These are phyloP conservation scores for Venustaconcha ellipsiformis DNA, from an alignment of 1,140 invertebrate genomes.

Conservation along the genomic window DNA sequence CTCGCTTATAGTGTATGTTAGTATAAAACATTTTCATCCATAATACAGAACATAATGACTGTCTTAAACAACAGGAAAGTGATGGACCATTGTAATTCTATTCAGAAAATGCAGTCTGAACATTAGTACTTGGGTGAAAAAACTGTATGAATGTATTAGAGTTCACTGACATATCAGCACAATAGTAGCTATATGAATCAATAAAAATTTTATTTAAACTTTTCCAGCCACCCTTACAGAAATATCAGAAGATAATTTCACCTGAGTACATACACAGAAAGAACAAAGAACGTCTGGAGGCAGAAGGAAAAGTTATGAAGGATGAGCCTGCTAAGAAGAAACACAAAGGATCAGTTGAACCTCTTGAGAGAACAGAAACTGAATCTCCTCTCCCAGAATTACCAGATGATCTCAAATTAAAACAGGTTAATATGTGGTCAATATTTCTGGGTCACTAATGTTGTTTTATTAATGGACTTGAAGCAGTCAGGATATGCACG, in stretches of 20 bases:
- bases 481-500: not conserved
- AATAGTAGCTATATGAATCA: not conserved
- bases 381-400: conserved; percentile 60
- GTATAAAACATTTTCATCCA: too few species aligned
- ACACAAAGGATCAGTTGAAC: conserved; percentile 56
- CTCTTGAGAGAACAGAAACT: conserved; percentile 47
- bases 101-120: too few species aligned
- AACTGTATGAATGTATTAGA: too few species aligned
- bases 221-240: conserved; percentile 62
- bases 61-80: too few species aligned
- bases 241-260: conserved; percentile 59
- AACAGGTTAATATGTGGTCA: conserved; percentile 48
- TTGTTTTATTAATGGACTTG: not conserved
- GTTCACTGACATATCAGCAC: not conserved
- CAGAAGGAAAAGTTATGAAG: conserved; percentile 29
- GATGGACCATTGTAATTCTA: too few species aligned
- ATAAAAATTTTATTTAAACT: not conserved
- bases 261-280: conserved; percentile 62
- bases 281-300: conserved; percentile 48
- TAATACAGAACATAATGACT: too few species aligned
- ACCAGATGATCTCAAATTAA: conserved; percentile 57
- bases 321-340: conserved; percentile 52
- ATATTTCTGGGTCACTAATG: not conserved
- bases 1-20: too few species aligned
- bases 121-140: too few species aligned